Evolutionary conservation across 2,113 vertebrate species (phyloP), one percentile per base, ranked within the genome.

Genomic region (Isichthys henryi): DNA sequence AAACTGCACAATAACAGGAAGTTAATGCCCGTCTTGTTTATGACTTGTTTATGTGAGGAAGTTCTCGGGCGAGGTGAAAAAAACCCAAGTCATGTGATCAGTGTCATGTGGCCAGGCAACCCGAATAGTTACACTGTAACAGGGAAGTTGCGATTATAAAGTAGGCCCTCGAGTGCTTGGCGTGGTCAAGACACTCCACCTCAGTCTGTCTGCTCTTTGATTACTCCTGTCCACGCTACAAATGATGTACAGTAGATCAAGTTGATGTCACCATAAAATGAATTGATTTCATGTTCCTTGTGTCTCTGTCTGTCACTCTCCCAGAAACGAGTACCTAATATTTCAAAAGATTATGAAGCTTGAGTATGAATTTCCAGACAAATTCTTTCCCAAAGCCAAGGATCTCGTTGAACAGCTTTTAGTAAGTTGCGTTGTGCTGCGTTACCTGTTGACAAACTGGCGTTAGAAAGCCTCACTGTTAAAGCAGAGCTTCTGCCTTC

Each of bases 341-440:
- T 99, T 99, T 95, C 98, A 99, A 96, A 99, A 99, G 96, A 99
- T 99, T 95, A 99, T 99, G 96, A 99, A 99, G 90, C 94, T 99
- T 96, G 98, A 99, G 91, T 99, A 99, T 93, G 98, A 99, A 92
- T 99, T 99, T 90, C 98, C 98, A 90, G 98, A 99, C 94, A 99
- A 99, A 95, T 99, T 99, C 95, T 99, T 99, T 92, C 98, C 98
- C 92, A 99, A 99, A 94, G 98, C 98, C 90, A 98, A 98, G 96
- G 98, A 99, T 92, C 97, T 99, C 87, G 98, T 99, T 92, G 96
- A 97, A 94, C 98, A 97, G 91, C 97, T 99, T 89, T 93, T 99
- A 97, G 98, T 99, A 96, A 95, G 92, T 93, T 43, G 1, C 0
- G 0, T 1, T 74, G 2, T 82, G 77, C 77, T 82, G 15, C 2